Conservation (phyloP, 1,140 invertebrate genomes). For the Musca vetustissima region DNA sequence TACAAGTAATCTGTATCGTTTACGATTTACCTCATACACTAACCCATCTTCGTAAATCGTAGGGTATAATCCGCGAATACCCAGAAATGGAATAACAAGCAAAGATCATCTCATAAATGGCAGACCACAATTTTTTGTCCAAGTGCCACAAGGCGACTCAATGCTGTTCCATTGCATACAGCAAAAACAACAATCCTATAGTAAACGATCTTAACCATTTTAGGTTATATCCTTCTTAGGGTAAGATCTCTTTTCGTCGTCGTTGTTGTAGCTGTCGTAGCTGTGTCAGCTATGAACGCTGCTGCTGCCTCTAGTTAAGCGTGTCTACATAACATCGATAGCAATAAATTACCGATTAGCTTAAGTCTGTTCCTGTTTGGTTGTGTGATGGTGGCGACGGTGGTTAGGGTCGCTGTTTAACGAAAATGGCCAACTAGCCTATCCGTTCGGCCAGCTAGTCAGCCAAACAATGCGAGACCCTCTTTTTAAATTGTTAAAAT, state of each 20-base stretch:
- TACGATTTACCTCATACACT: too few species aligned
- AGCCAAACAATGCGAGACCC: background rate
- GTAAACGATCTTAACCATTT: background rate
- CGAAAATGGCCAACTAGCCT: background rate
- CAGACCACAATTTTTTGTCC: background rate
- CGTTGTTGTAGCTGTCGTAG: too few species aligned
- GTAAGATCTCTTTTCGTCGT: too few species aligned
- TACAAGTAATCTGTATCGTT: too few species aligned
- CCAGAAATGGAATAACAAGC: constrained; percentile 17
- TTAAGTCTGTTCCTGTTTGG: constrained; percentile 16
- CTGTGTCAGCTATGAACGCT: too few species aligned
- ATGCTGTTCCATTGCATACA: background rate
- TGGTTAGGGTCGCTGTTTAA: too few species aligned
- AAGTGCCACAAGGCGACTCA: background rate
- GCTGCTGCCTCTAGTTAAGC: constrained; percentile 7
- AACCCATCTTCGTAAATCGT: too few species aligned
- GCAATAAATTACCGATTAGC: constrained; percentile 28
- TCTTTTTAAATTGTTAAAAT: too few species aligned
- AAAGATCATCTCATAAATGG: constrained; percentile 16
- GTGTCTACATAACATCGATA: constrained; percentile 23
- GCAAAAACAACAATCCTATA: background rate
- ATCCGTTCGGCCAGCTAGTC: background rate
- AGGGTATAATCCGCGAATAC: background rate
- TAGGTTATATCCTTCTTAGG: too few species aligned
- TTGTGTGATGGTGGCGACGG: too few species aligned